phyloP scores from a whole-genome alignment of 35 echinoderm and acorn worm genomes.

The Amphiura filiformis region DNA sequence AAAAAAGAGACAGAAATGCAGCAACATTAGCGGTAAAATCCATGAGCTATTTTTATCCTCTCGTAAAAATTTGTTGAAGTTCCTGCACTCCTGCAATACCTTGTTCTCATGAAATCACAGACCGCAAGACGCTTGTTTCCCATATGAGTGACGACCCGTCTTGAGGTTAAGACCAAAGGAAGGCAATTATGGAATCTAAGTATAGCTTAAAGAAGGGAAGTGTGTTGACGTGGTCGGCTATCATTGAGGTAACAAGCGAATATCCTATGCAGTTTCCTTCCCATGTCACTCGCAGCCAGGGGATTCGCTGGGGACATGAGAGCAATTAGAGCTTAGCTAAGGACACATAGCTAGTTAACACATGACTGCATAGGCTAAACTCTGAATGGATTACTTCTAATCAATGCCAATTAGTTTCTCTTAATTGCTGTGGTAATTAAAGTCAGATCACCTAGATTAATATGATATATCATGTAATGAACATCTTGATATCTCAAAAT shows the following conservation, averaged over 20 bases:
- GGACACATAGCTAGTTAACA: too few species aligned
- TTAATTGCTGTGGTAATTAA: too few species aligned
- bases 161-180: not conserved
- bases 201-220: not conserved
- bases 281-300: not conserved
- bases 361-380: too few species aligned
- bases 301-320: not conserved
- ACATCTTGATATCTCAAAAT: too few species aligned
- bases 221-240: not conserved
- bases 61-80: not conserved
- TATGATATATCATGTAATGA: too few species aligned
- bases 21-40: not conserved
- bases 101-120: too few species aligned
- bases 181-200: not conserved
- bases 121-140: not conserved
- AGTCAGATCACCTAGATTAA: too few species aligned
- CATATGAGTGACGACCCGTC: not conserved
- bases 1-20: not conserved
- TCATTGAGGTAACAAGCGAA: constrained; percentile 1
- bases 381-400: too few species aligned
- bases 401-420: too few species aligned
- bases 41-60: not conserved
- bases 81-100: not conserved
- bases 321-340: not conserved
- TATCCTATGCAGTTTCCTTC: constrained; percentile 2